A percentile compares a stretch with the other conserved stretches of the same genome.
These are phyloP conservation scores for Xiphophorus couchianus DNA, from an alignment of 2,113 vertebrate species.

Conservation along the genomic window DNA sequence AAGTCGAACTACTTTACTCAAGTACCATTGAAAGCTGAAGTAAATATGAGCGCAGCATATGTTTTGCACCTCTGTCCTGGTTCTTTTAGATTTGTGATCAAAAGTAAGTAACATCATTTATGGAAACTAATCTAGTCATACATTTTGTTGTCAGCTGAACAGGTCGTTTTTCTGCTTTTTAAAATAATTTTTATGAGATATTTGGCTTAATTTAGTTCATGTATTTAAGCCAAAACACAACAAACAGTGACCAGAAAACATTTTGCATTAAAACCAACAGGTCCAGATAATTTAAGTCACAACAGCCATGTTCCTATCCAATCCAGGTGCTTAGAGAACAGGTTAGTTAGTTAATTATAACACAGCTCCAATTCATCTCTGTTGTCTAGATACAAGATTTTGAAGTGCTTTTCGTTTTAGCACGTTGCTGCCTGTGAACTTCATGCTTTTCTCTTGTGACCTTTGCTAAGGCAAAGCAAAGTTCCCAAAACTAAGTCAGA, in stretches of 20 bases:
- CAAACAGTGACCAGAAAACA: neutral
- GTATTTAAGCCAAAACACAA: neutral
- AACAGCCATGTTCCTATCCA: neutral
- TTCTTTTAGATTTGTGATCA: neutral
- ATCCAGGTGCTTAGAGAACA: neutral
- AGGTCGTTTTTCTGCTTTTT: neutral
- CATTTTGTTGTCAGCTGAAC: neutral
- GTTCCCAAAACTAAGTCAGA: no score
- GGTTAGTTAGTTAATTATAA: neutral
- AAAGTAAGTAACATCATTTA: neutral
- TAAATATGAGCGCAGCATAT: neutral
- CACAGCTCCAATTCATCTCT: neutral
- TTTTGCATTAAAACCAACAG: neutral
- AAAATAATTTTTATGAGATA: neutral
- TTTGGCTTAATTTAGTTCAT: neutral
- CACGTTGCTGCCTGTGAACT: no score
- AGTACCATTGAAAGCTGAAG: slow-evolving; percentile 1
- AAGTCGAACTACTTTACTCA: neutral
- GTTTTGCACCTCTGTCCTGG: neutral
- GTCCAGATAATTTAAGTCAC: neutral
- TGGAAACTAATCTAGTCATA: neutral
- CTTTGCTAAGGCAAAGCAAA: no score
- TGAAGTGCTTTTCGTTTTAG: neutral
- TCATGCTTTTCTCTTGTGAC: no score
- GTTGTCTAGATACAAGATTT: neutral